Conservation (phyloP, 2,888 invertebrate genomes). For the Allophyes oxyacanthae region DNA sequence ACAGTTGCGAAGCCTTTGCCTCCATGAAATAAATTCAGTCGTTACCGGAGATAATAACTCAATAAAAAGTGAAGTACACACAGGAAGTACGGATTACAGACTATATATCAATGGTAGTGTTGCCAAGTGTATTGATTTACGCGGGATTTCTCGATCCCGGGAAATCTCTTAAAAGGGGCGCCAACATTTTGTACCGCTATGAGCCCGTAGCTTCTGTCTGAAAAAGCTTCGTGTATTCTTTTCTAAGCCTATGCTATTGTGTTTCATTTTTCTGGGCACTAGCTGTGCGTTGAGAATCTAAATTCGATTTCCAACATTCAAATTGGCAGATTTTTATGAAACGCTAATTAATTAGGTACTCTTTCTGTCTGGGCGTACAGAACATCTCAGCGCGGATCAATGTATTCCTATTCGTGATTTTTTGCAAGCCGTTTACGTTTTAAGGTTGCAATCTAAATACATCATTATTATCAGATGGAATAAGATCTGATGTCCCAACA, state of each 20-base stretch:
- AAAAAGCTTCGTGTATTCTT: too few species aligned
- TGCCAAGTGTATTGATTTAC: conserved; percentile 28
- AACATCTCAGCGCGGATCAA: too few species aligned
- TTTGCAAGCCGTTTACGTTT: too few species aligned
- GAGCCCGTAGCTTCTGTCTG: conserved; percentile 1
- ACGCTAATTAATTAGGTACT: too few species aligned
- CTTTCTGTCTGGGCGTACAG: too few species aligned
- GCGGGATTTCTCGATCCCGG: conserved; percentile 7
- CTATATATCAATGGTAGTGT: conserved; percentile 38
- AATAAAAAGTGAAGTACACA: conserved; percentile 54
- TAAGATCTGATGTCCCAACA: not conserved
- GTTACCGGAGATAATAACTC: conserved; percentile 61
- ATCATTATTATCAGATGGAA: not conserved
- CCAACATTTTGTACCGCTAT: conserved; percentile 2
- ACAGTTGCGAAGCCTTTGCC: conserved; percentile 49
- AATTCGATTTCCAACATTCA: too few species aligned
- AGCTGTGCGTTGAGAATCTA: too few species aligned
- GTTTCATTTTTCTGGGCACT: too few species aligned
- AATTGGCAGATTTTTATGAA: too few species aligned
- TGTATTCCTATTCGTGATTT: too few species aligned
- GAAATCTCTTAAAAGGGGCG: conserved; percentile 4
- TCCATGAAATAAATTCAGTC: conserved; percentile 61
- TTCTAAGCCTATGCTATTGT: too few species aligned
- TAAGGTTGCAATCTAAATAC: too few species aligned
- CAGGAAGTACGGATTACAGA: conserved; percentile 46